phyloP scores from a whole-genome alignment of 2,888 invertebrate genomes.

The Isotomurus palustris region DNA sequence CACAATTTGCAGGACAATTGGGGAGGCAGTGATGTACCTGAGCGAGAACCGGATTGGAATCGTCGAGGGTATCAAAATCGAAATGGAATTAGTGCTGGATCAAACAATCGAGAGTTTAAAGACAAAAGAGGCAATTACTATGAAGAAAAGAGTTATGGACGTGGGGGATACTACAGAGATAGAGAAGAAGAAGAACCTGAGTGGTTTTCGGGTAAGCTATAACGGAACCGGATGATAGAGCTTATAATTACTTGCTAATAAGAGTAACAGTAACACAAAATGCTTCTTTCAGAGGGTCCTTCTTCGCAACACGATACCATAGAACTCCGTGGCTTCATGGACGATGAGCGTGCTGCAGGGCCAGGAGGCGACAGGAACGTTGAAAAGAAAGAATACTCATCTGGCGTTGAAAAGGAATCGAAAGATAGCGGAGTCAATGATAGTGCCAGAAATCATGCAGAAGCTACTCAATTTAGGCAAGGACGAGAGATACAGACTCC shows the following conservation, averaged over 20 bases:
- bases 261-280: neutral
- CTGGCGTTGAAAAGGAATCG: no score
- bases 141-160: neutral
- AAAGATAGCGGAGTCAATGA: slow-evolving; percentile 21
- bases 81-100: neutral
- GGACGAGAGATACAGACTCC: no score
- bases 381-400: slow-evolving; percentile 7
- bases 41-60: slow-evolving; percentile 53
- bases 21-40: slow-evolving; percentile 29
- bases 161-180: slow-evolving; percentile 15
- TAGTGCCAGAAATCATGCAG: no score
- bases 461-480: no score
- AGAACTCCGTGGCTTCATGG: slow-evolving; percentile 88
- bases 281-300: slow-evolving; percentile 66
- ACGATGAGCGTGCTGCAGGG: slow-evolving; percentile 49
- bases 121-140: slow-evolving; percentile 9
- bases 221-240: no score
- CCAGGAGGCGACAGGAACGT: slow-evolving; percentile 12
- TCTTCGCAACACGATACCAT: slow-evolving; percentile 87
- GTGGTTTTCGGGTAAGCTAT: slow-evolving; percentile 60
- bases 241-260: neutral
- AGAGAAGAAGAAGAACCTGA: slow-evolving; percentile 75
- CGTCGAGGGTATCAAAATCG: slow-evolving; percentile 55
- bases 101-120: neutral
- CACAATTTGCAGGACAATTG: slow-evolving; percentile 48